phyloP scores from a whole-genome alignment of 2,797 vertebrate genomes.

The Chiloscyllium punctatum region DNA sequence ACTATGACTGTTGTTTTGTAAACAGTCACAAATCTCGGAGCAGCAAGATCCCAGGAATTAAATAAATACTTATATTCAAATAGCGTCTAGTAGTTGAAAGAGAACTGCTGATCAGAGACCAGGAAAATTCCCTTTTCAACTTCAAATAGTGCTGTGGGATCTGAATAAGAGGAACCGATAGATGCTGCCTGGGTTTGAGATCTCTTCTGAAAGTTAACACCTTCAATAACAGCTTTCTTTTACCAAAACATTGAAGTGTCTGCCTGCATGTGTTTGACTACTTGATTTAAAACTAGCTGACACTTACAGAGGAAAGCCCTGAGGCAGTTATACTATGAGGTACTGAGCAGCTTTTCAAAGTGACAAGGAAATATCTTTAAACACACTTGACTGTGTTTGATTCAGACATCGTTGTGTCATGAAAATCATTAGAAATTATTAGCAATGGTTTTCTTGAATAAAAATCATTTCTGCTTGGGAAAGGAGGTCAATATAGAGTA shows the following conservation, averaged over 20 bases:
- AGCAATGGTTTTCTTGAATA: neutral
- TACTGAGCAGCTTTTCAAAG: conserved; percentile 1
- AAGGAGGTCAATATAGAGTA: neutral
- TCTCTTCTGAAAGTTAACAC: neutral
- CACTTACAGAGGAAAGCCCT: neutral
- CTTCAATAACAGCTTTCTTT: neutral
- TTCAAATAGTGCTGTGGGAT: neutral
- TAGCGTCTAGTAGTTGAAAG: neutral
- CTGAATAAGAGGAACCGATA: neutral
- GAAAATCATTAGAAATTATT: neutral
- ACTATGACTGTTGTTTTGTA: neutral
- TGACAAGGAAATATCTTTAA: neutral
- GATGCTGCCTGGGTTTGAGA: neutral
- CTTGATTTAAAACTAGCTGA: neutral
- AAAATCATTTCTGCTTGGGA: neutral
- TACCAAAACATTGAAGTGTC: neutral
- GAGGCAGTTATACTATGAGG: neutral
- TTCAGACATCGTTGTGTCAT: neutral
- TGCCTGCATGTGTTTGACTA: neutral
- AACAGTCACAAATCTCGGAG: neutral
- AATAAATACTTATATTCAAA: neutral
- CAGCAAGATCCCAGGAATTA: neutral
- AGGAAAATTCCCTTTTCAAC: neutral
- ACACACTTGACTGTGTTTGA: neutral
- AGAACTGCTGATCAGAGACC: neutral